These are phyloP conservation scores for Orestias chungarensis DNA, from an alignment of 2,797 vertebrate species.

Conservation along the genomic window DNA sequence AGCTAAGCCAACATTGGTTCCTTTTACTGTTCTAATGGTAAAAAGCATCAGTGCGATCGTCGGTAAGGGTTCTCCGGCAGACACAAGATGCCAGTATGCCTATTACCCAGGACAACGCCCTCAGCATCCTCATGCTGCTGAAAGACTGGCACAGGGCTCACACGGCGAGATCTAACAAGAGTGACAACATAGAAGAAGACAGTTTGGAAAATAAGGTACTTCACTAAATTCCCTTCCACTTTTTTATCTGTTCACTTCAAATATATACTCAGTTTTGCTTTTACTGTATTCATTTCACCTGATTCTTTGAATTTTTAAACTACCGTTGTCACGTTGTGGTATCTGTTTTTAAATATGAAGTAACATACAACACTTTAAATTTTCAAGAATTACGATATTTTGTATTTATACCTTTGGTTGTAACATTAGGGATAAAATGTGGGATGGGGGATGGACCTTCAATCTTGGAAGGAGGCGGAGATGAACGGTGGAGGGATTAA, in stretches of 20 bases:
- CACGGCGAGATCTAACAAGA: conserved; percentile 31
- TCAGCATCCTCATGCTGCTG: conserved; percentile 87
- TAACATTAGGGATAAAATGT: not conserved
- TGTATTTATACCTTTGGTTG: not conserved
- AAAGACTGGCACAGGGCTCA: conserved; percentile 87
- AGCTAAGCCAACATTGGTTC: conserved; percentile 16
- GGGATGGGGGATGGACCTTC: too few species aligned
- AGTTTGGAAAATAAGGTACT: conserved; percentile 29
- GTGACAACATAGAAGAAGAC: conserved; percentile 28
- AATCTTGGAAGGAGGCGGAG: too few species aligned
- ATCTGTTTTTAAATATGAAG: not conserved
- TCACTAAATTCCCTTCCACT: not conserved
- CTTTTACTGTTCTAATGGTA: conserved; percentile 12
- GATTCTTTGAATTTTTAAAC: not conserved
- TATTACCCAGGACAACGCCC: conserved; percentile 94
- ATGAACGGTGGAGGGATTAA: too few species aligned
- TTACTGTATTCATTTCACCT: not conserved
- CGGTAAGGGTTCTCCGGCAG: conserved; percentile 28
- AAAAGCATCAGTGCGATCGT: conserved; percentile 18
- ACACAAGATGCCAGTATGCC: conserved; percentile 89
- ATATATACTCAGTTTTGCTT: not conserved
- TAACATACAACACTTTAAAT: not conserved
- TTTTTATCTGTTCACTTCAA: not conserved
- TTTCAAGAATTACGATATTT: not conserved
- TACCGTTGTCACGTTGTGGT: not conserved